Percentiles rank a stretch among this genome's conserved stretches.
These are phyloP conservation scores for Idaea dimidiata DNA, from an alignment of 2,888 invertebrate genomes.

Conservation along the genomic window DNA sequence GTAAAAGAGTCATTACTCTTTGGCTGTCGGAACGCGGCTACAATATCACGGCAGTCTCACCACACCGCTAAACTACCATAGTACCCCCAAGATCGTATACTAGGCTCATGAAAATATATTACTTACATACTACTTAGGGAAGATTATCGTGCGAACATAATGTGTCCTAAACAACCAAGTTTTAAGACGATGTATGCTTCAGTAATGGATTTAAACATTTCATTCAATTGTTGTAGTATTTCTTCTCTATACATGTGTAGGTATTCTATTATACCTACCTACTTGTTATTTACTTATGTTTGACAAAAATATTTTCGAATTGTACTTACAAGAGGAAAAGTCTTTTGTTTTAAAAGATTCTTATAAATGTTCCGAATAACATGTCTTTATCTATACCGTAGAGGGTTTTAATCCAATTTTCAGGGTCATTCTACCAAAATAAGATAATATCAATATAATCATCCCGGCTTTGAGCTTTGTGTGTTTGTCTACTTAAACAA, in stretches of 20 bases:
- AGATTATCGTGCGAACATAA: background rate
- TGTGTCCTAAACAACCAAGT: background rate
- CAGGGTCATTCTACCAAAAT: background rate
- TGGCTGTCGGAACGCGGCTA: background rate
- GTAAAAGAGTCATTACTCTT: too few species aligned
- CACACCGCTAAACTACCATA: background rate
- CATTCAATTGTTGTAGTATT: background rate
- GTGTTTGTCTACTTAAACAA: slow-evolving; percentile 5
- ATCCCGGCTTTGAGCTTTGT: slow-evolving; percentile 1
- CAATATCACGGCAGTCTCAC: slow-evolving; percentile 11
- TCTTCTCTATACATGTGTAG: background rate
- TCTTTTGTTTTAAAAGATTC: background rate
- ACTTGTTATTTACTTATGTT: background rate
- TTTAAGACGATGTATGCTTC: background rate
- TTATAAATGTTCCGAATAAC: background rate
- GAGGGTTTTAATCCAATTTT: background rate
- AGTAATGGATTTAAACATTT: background rate
- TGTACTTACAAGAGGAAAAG: background rate
- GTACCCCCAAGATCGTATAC: background rate
- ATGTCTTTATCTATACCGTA: background rate
- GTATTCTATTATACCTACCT: background rate
- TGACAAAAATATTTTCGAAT: background rate
- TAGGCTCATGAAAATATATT: background rate
- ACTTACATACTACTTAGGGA: background rate
- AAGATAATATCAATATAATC: background rate